These are phyloP conservation scores for Argyresthia albistria DNA, from an alignment of 2,888 invertebrate genomes.

Conservation along the genomic window DNA sequence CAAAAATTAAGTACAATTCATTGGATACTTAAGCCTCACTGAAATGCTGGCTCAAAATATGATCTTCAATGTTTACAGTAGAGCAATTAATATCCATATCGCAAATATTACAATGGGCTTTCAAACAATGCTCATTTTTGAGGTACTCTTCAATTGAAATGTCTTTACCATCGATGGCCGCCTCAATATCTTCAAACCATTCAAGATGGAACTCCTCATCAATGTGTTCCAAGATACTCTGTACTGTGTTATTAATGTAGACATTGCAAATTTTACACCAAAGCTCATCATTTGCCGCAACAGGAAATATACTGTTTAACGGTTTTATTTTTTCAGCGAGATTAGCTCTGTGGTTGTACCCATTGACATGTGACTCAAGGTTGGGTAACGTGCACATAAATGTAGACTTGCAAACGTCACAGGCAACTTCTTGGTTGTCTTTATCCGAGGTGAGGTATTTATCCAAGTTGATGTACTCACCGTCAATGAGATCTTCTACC, in stretches of 20 bases:
- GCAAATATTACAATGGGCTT: constrained; percentile 40
- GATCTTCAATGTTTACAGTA: constrained; percentile 26
- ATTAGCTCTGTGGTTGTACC: constrained; percentile 30
- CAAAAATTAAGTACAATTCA: background rate
- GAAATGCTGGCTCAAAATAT: constrained; percentile 19
- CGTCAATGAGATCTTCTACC: constrained; percentile 37
- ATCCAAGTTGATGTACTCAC: constrained; percentile 39
- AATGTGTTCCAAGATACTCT: constrained; percentile 29
- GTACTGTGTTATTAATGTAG: constrained; percentile 30
- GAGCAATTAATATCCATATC: constrained; percentile 31
- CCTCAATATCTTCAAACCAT: constrained; percentile 42
- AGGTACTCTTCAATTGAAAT: constrained; percentile 30
- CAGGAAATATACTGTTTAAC: constrained; percentile 34
- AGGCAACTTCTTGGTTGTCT: constrained; percentile 25
- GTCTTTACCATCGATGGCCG: constrained; percentile 32
- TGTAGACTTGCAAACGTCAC: constrained; percentile 32
- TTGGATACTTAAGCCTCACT: background rate
- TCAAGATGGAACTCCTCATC: constrained; percentile 32
- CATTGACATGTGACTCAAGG: constrained; percentile 40
- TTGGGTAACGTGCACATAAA: constrained; percentile 28
- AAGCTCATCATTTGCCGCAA: constrained; percentile 29
- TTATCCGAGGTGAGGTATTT: constrained; percentile 32
- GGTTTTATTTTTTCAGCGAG: constrained; percentile 37
- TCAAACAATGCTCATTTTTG: constrained; percentile 30
- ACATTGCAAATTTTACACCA: constrained; percentile 44